A percentile compares a stretch with the other conserved stretches of the same genome.
These are phyloP conservation scores for Tromatobia lineatoria DNA, from an alignment of 2,888 invertebrate genomes.

Conservation along the genomic window DNA sequence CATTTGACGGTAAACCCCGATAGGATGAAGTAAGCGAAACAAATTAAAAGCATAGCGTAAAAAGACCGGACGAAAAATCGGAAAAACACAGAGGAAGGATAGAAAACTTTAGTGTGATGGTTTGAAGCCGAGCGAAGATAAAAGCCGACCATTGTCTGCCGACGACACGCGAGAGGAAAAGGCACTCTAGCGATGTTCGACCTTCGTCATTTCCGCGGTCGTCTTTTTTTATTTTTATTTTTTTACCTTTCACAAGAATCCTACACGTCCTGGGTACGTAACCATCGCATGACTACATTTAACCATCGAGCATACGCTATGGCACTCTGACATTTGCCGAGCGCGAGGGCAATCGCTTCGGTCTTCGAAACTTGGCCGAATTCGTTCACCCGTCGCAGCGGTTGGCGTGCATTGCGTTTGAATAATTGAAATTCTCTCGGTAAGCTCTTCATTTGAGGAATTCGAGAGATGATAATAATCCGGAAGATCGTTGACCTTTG, in stretches of 20 bases:
- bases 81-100: conserved; percentile 10
- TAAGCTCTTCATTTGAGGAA: neutral
- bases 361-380: conserved; percentile 27
- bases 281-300: neutral
- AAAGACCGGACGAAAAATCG: conserved; percentile 3
- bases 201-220: conserved; percentile 50
- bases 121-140: conserved; percentile 30
- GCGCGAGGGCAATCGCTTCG: conserved; percentile 3
- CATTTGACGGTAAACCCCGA: no score
- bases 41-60: conserved; percentile 5
- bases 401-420: neutral
- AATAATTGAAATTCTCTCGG: conserved; percentile 33
- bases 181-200: conserved; percentile 27
- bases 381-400: conserved; percentile 20
- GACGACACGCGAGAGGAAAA: conserved; percentile 11
- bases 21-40: conserved; percentile 16
- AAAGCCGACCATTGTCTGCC: conserved; percentile 39
- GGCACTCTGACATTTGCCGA: conserved; percentile 40
- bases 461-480: conserved; percentile 2
- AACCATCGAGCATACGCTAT: conserved; percentile 1
- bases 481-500: conserved; percentile 43
- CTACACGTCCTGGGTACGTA: neutral
- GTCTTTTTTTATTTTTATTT: conserved; percentile 14
- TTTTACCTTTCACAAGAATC: conserved; percentile 1
- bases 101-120: conserved; percentile 25